Evolutionary conservation across 1,140 invertebrate species (phyloP).

Genomic region (Heliothis virescens): DNA sequence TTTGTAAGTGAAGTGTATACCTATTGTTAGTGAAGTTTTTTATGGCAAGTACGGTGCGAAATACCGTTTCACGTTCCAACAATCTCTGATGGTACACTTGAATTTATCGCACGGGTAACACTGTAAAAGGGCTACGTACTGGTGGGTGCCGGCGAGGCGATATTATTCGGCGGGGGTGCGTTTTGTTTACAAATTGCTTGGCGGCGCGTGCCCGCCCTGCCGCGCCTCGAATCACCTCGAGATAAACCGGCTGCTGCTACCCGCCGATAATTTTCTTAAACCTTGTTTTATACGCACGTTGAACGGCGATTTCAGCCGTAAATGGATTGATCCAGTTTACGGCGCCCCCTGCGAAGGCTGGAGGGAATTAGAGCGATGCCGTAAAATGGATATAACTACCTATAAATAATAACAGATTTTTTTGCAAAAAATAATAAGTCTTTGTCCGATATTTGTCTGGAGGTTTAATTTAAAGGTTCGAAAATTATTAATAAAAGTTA

Average conservation of each 20-base stretch:
- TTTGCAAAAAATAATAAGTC: conserved; percentile 1
- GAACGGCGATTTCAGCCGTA: conserved; percentile 59
- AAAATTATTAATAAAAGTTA: background rate
- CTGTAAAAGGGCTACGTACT: conserved; percentile 66
- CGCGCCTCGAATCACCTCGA: conserved; percentile 60
- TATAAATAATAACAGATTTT: conserved; percentile 32
- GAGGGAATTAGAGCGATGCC: conserved; percentile 36
- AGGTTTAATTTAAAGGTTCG: background rate
- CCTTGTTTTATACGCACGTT: conserved; percentile 64
- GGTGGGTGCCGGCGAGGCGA: conserved; percentile 57
- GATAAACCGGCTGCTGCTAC: conserved; percentile 63
- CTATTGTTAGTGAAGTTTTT: conserved; percentile 44
- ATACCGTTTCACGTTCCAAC: conserved; percentile 62
- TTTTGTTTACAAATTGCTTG: conserved; percentile 81
- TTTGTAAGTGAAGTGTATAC: conserved; percentile 39
- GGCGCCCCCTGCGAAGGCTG: conserved; percentile 30
- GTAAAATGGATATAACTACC: conserved; percentile 2
- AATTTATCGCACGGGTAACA: conserved; percentile 53
- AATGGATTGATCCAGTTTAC: conserved; percentile 62
- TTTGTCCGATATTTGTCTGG: background rate
- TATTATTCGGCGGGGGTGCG: conserved; percentile 73
- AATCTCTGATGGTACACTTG: conserved; percentile 70
- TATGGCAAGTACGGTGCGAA: conserved; percentile 38
- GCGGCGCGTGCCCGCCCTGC: conserved; percentile 66
- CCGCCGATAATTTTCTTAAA: conserved; percentile 70